Percentiles rank a stretch among this genome's conserved stretches.
Conservation (phyloP, 2,888 invertebrate species). For the Clepsis dumicolana region DNA sequence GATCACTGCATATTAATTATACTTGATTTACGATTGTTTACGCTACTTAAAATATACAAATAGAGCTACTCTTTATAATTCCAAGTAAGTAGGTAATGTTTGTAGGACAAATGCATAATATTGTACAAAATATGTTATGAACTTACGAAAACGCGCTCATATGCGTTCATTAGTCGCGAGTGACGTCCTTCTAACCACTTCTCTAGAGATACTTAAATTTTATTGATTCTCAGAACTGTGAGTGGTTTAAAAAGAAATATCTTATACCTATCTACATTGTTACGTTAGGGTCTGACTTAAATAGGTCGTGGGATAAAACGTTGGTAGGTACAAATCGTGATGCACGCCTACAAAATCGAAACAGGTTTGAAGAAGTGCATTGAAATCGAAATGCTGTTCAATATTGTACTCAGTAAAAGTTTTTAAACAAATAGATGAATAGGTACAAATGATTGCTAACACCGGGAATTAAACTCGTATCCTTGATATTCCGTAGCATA, state of each 20-base stretch:
- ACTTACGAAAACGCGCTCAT: too few species aligned
- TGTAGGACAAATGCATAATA: too few species aligned
- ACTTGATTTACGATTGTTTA: conserved; percentile 21
- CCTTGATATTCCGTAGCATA: too few species aligned
- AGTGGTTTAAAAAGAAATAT: conserved; percentile 29
- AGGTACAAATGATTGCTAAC: too few species aligned
- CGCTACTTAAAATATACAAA: not conserved
- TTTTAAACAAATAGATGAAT: too few species aligned
- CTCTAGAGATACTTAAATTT: conserved; percentile 14
- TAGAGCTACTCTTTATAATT: too few species aligned
- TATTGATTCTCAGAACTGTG: conserved; percentile 26
- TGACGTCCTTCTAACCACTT: conserved; percentile 12
- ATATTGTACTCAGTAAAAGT: not conserved
- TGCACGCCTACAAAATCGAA: conserved; percentile 26
- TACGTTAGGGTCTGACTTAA: conserved; percentile 15
- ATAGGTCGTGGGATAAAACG: conserved; percentile 29
- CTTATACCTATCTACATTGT: conserved; percentile 1
- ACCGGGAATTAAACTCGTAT: too few species aligned
- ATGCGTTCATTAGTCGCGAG: conserved; percentile 1
- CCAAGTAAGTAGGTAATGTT: too few species aligned
- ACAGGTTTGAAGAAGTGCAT: conserved; percentile 18
- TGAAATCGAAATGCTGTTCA: not conserved
- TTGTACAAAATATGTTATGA: too few species aligned
- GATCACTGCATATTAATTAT: conserved; percentile 18
- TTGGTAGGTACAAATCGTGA: conserved; percentile 16